Conservation (phyloP, 2,888 invertebrate genomes). For the Ormyrus labotus region DNA sequence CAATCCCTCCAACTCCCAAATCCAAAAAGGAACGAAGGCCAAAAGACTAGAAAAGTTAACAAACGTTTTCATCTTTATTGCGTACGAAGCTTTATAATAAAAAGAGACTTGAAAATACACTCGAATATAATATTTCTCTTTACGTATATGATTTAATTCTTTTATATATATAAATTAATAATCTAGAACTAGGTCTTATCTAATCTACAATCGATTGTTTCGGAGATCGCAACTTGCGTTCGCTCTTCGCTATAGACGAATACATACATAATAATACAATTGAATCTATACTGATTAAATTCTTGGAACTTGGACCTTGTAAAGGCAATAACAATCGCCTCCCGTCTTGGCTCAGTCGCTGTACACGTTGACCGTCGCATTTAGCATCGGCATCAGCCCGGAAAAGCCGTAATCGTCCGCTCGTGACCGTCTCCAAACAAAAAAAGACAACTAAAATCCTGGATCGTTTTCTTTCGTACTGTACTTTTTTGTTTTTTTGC, state of each 20-base stretch:
- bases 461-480: neutral
- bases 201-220: constrained; percentile 25
- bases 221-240: constrained; percentile 11
- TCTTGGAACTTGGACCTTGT: constrained; percentile 50
- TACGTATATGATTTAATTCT: constrained; percentile 6
- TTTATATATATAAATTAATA: constrained; percentile 33
- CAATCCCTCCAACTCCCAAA: neutral
- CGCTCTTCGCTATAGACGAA: neutral
- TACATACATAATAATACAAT: constrained; percentile 34
- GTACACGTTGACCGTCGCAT: too few species aligned
- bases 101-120: constrained; percentile 44
- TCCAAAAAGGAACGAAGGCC: neutral
- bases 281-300: constrained; percentile 47
- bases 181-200: constrained; percentile 12
- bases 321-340: neutral
- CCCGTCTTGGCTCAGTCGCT: too few species aligned
- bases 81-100: constrained; percentile 41
- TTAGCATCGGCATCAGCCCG: too few species aligned
- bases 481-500: neutral
- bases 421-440: too few species aligned
- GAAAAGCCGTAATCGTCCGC: too few species aligned
- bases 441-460: neutral
- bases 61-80: constrained; percentile 46
- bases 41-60: constrained; percentile 16
- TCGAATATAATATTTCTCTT: constrained; percentile 30